These are phyloP conservation scores for Anaspis maculata DNA, from an alignment of 2,888 invertebrate species.

Conservation along the genomic window DNA sequence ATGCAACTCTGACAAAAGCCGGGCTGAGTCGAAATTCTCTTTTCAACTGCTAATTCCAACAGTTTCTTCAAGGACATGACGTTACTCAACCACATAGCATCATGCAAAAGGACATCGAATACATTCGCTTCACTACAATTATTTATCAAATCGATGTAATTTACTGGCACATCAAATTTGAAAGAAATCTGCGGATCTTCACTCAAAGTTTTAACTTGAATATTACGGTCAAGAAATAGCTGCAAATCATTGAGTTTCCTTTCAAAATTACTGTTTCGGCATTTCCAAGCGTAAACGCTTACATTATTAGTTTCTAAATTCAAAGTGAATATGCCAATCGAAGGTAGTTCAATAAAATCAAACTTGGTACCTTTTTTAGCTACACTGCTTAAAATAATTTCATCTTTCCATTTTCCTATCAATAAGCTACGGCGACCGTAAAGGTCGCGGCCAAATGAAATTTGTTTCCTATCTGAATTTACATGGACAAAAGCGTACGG, in stretches of 20 bases:
- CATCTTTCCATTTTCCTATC: slow-evolving; percentile 42
- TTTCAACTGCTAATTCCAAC: slow-evolving; percentile 51
- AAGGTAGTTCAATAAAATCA: slow-evolving; percentile 52
- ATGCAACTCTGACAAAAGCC: slow-evolving; percentile 53
- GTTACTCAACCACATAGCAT: slow-evolving; percentile 32
- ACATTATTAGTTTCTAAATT: slow-evolving; percentile 39
- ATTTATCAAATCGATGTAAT: slow-evolving; percentile 1
- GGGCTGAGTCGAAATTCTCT: slow-evolving; percentile 54
- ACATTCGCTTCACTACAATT: slow-evolving; percentile 23
- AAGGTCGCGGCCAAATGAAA: slow-evolving; percentile 80
- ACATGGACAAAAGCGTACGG: slow-evolving; percentile 80
- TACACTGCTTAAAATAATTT: slow-evolving; percentile 47
- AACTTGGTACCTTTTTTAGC: slow-evolving; percentile 48
- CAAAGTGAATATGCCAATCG: slow-evolving; percentile 51
- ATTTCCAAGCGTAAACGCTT: slow-evolving; percentile 41
- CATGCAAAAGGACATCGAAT: slow-evolving; percentile 33
- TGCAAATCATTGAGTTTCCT: slow-evolving; percentile 35
- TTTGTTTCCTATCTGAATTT: slow-evolving; percentile 45
- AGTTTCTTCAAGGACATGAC: slow-evolving; percentile 45
- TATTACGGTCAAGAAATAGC: slow-evolving; percentile 29
- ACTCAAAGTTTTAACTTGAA: slow-evolving; percentile 16
- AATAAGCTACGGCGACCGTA: slow-evolving; percentile 82
- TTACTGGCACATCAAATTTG: no score
- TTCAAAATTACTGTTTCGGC: slow-evolving; percentile 32
- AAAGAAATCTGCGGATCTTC: slow-evolving; percentile 12